Base-by-base conservation (phyloP, 53 echinoderm and acorn worm species). In the Holothuria leucospilota region DNA sequence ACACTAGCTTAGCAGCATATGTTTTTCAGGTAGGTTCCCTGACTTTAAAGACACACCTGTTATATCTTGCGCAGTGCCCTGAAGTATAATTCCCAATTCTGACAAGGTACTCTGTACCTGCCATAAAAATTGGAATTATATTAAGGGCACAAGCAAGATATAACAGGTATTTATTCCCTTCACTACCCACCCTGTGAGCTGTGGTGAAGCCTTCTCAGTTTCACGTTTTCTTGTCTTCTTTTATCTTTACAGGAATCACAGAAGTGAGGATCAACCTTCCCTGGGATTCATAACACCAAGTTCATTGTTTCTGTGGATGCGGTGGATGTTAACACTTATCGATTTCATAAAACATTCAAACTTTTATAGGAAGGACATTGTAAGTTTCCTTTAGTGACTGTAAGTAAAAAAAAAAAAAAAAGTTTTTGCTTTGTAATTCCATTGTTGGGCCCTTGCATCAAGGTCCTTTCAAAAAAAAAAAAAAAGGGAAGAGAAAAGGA, bases 71-170 rank as follows among this genome's bases (percentile, higher is more conserved):
- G 78, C 78, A 46, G 46, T 46, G 11, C 8, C 49, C 52, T 56
- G 78, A 9, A 77, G 0, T 46, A 46, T 46, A 46, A 9, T 46
- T 46, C 11, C 11, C 46, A 46, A 46, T 46, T 46, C 6, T 8
- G 8, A 46, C 77, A 49, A 77, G 77, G 77, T 77, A 51, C 77
- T 77, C 51, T 23, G 77, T 46, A 77, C 77, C 77, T 77, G 77
- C 77, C 77, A 77, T 77, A 34, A 77, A 77, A 77, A 77, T 46
- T 77, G 46, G 77, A 77, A 77, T 77, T 77, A 77, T 77, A 77
- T 77, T n/a, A 77, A 27, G 77, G 56, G 51, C 51, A 77, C 77
- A 77, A 77, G 42, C 77, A 51, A 77, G 46, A 7, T 46, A 46
- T 46, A 46, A 46, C 46, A 46, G 46, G 11, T 11, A 2, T 46